phyloP scores from a whole-genome alignment of 1,140 invertebrate genomes.

The Orchestia grillus region DNA sequence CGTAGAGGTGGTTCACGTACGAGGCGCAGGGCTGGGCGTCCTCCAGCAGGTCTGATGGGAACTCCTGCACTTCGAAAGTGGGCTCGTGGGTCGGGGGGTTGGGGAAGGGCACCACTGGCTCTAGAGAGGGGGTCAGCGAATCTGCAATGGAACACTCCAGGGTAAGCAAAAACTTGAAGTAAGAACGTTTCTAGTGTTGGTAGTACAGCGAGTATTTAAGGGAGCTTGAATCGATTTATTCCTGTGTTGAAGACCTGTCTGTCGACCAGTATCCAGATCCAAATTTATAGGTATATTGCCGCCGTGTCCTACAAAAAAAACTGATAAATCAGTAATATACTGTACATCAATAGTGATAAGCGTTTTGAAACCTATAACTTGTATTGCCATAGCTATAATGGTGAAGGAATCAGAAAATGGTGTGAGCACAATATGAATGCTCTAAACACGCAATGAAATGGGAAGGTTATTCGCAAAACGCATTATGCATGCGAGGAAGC shows the following conservation, averaged over 20 bases:
- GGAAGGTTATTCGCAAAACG: too few species aligned
- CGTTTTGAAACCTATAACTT: background rate
- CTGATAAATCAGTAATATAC: background rate
- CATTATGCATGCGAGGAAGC: too few species aligned
- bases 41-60: slow-evolving; percentile 80
- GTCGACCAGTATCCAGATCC: background rate
- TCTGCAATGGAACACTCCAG: slow-evolving; percentile 73
- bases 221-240: background rate
- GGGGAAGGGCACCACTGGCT: slow-evolving; percentile 85
- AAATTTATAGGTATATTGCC: background rate
- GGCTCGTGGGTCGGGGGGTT: slow-evolving; percentile 80
- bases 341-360: background rate
- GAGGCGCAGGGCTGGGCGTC: slow-evolving; percentile 83
- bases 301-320: background rate
- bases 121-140: slow-evolving; percentile 83
- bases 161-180: background rate
- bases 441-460: too few species aligned
- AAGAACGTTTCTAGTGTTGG: background rate
- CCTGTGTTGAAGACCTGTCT: background rate
- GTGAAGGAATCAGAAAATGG: background rate
- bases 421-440: too few species aligned
- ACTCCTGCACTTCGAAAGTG: slow-evolving; percentile 86
- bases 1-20: slow-evolving; percentile 89
- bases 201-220: background rate
- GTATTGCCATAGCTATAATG: background rate